Evolutionary conservation across 1,140 invertebrate genomes (phyloP).

Genomic region (Streblospio benedicti): DNA sequence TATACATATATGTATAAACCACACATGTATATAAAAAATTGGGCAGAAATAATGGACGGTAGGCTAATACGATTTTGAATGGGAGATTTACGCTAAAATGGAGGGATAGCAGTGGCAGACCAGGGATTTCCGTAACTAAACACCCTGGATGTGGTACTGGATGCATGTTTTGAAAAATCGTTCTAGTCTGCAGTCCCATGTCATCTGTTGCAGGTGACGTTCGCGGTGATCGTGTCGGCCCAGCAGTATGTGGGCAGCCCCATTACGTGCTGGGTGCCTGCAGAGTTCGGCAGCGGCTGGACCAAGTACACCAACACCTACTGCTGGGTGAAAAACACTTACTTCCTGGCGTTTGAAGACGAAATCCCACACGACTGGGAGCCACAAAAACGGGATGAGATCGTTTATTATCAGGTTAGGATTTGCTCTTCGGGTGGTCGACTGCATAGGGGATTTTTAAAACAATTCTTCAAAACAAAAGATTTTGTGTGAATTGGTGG

Average conservation of each 20-base stretch:
- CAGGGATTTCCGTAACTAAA: too few relatives aligned
- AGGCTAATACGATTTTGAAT: too few relatives aligned
- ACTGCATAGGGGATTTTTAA: neutral
- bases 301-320: constrained; percentile 67
- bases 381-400: neutral
- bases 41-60: too few relatives aligned
- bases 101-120: too few relatives aligned
- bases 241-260: constrained; percentile 13
- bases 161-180: too few relatives aligned
- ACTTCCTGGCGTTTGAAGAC: constrained; percentile 39
- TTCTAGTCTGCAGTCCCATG: too few relatives aligned
- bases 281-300: constrained; percentile 45
- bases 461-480: neutral
- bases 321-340: constrained; percentile 93
- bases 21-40: too few relatives aligned
- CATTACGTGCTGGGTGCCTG: constrained; percentile 9
- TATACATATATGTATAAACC: too few relatives aligned
- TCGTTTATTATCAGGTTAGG: constrained; percentile 12
- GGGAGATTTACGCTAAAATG: too few relatives aligned
- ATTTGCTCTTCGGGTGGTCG: constrained; percentile 2
- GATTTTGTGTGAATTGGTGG: too few relatives aligned
- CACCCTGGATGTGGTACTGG: too few relatives aligned
- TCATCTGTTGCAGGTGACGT: constrained; percentile 9
- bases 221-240: constrained; percentile 11
- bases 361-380: neutral